These are phyloP conservation scores for Anisognathus igniventris DNA, from an alignment of 2,797 vertebrate genomes.

Conservation along the genomic window DNA sequence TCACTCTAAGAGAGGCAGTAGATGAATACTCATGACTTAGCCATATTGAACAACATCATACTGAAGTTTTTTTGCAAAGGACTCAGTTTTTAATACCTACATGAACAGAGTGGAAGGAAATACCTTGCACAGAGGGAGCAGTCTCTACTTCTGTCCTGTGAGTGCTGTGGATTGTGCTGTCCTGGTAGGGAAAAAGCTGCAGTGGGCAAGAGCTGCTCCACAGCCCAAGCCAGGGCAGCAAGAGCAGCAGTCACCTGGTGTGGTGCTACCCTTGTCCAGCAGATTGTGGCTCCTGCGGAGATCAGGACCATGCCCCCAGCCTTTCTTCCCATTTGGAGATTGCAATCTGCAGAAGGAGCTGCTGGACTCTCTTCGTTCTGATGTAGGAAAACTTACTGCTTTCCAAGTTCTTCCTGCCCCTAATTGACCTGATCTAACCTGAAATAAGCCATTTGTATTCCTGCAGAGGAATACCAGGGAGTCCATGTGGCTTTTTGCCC, in stretches of 20 bases:
- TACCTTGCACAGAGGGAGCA: background rate
- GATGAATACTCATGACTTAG: accelerated
- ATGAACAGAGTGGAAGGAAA: background rate
- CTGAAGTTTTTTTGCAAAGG: background rate
- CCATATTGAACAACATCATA: background rate
- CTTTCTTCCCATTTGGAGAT: background rate
- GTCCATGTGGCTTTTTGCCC: slow-evolving; percentile 46
- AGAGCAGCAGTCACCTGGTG: background rate
- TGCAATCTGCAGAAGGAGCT: background rate
- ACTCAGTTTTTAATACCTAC: background rate
- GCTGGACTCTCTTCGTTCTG: background rate
- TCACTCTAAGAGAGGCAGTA: background rate
- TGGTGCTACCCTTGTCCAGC: background rate
- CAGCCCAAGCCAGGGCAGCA: accelerated
- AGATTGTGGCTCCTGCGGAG: background rate
- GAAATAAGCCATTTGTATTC: slow-evolving; percentile 15
- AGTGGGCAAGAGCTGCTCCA: background rate
- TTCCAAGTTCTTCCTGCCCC: slow-evolving; percentile 53
- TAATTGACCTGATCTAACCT: slow-evolving; percentile 32
- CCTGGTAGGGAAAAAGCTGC: background rate
- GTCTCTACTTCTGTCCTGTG: background rate
- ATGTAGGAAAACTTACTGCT: background rate
- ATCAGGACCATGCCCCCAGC: background rate
- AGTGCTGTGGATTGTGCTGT: background rate
- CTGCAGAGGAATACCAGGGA: slow-evolving; percentile 29